Evolutionary conservation across 2,888 invertebrate species (phyloP), one percentile per base, ranked within the genome.

Genomic region (Scrobipalpa atriplicella): DNA sequence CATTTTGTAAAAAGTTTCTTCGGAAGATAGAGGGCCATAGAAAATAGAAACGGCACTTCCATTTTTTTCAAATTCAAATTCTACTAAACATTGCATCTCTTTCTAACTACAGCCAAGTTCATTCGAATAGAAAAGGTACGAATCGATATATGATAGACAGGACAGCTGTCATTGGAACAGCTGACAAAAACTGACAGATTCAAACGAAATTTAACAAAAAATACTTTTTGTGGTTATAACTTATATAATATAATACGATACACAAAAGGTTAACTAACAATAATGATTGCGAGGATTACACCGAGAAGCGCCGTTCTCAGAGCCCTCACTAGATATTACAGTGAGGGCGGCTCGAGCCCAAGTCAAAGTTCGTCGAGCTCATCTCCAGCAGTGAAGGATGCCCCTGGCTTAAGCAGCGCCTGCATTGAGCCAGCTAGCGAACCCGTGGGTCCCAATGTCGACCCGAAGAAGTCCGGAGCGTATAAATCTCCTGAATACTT

Each of bases 401-500:
- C 96, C 5, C 93, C 94, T 67, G 96, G 96, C 2, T 84, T 96
- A 9, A 96, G 95, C 76, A 88, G 86, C 67, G 94, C 94, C 43
- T 93, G 94, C 64, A 89, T 95, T 0, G 92, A 92, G 64, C 86
- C 94, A 38, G 84, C 93, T 2, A 79, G 86, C 0, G 87, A 89
- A 67, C 93, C 95, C 41, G 95, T 96, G n/a, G 96, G 96, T 13
- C 96, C 96, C 38, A 95, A 95, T 58, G 96, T 96, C 9, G 92
- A 94, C 0, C 89, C 91, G 1, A 85, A 92, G 39, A 96, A 96
- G 84, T 84, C 92, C 67, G 95, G 94, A 10, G 93, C 94, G 0
- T 98, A 98, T 83, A 97, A 97, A 89, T 97, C 97, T 70, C 97
- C 97, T 0, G 98, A 98, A 89, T 98, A 98, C 83, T 98, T 95